Conservation (phyloP, 2,888 invertebrate genomes). For the Lasioglossum oenotherae region DNA sequence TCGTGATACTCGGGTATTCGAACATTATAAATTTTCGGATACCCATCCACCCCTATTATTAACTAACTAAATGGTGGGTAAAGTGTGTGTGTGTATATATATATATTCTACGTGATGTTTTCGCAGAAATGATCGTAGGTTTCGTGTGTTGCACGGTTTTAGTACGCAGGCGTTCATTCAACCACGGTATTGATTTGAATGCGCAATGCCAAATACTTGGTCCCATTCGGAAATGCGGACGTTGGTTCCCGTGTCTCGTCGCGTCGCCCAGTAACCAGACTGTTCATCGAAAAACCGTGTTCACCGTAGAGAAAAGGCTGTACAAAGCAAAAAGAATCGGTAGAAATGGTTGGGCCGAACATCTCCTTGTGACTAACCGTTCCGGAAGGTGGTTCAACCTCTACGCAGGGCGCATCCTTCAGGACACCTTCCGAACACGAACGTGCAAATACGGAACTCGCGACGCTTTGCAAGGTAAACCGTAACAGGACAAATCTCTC, state of each 20-base stretch:
- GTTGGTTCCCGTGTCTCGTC: slow-evolving; percentile 25
- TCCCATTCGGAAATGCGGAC: slow-evolving; percentile 61
- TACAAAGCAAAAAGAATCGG: slow-evolving; percentile 10
- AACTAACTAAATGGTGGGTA: not conserved
- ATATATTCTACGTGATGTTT: not conserved
- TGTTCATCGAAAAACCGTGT: slow-evolving; percentile 6
- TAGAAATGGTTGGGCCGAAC: slow-evolving; percentile 74
- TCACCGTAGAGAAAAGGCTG: slow-evolving; percentile 33
- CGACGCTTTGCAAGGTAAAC: slow-evolving; percentile 82
- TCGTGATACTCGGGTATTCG: too few relatives aligned
- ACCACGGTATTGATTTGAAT: slow-evolving; percentile 81
- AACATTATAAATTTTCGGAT: too few relatives aligned
- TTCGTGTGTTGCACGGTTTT: slow-evolving; percentile 19
- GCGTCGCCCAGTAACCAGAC: not conserved
- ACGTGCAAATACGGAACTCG: slow-evolving; percentile 82
- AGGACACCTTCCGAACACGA: slow-evolving; percentile 78
- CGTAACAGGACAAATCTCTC: not conserved
- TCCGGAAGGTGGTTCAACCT: slow-evolving; percentile 71
- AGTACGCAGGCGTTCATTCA: slow-evolving; percentile 76
- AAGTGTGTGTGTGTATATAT: not conserved
- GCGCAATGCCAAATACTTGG: slow-evolving; percentile 75
- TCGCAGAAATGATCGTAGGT: not conserved
- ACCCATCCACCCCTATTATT: too few relatives aligned
- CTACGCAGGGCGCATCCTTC: slow-evolving; percentile 66
- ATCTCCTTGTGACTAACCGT: slow-evolving; percentile 79